These are phyloP conservation scores for Delphinapterus leucas DNA, from an alignment of 2,113 vertebrate genomes.

Conservation along the genomic window DNA sequence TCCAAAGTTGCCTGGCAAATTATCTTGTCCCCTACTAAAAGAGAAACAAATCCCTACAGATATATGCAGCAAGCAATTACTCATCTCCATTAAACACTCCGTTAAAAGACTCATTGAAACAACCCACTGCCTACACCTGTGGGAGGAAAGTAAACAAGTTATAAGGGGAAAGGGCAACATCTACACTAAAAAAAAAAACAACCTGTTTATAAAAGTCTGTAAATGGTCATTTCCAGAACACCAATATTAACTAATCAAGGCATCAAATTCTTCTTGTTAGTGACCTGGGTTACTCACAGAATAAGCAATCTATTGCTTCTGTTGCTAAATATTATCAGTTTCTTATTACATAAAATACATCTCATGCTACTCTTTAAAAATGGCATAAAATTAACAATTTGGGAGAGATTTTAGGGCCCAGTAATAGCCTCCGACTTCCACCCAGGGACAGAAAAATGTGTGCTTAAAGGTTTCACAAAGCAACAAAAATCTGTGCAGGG, in stretches of 20 bases:
- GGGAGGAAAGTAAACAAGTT: constrained; percentile 26
- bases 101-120: constrained; percentile 33
- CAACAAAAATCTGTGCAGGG: not conserved
- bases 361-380: not conserved
- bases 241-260: constrained; percentile 22
- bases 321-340: not conserved
- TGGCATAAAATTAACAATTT: not conserved
- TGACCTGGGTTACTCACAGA: not conserved
- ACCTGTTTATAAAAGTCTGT: not conserved
- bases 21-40: constrained; percentile 40
- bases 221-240: not conserved
- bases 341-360: not conserved
- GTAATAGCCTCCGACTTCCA: not conserved
- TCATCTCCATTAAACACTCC: constrained; percentile 58
- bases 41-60: constrained; percentile 18
- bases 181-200: not conserved
- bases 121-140: constrained; percentile 48
- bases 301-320: not conserved
- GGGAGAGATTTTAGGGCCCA: not conserved
- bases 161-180: not conserved
- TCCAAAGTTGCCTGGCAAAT: constrained; percentile 43
- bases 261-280: not conserved
- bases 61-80: constrained; percentile 60
- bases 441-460: not conserved
- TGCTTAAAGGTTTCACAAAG: not conserved